Conservation (phyloP, 2,888 invertebrate genomes). For the Diloba caeruleocephala region DNA sequence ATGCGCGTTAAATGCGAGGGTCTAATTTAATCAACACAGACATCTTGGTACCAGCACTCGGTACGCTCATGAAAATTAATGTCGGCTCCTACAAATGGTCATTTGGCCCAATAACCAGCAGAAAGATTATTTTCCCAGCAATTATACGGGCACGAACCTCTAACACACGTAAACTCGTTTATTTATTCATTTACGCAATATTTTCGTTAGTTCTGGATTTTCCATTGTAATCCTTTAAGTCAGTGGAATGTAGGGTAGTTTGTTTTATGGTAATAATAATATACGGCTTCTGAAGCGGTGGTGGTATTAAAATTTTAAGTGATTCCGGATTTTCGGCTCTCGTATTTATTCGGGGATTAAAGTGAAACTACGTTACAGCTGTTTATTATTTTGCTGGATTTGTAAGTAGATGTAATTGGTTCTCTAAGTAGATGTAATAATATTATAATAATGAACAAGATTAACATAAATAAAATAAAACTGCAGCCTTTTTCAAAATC, state of each 20-base stretch:
- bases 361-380: conserved; percentile 7
- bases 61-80: conserved; percentile 67
- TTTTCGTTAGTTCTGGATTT: conserved; percentile 53
- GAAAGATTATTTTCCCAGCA: conserved; percentile 69
- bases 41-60: conserved; percentile 46
- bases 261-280: conserved; percentile 43
- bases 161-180: conserved; percentile 46
- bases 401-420: neutral
- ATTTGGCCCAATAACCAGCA: conserved; percentile 64
- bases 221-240: conserved; percentile 49
- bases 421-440: neutral
- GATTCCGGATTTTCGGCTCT: conserved; percentile 27
- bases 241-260: conserved; percentile 39
- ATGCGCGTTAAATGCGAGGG: conserved; percentile 42
- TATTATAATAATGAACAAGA: no score
- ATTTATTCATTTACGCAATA: conserved; percentile 54
- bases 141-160: conserved; percentile 53
- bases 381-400: conserved; percentile 7
- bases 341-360: conserved; percentile 17
- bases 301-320: conserved; percentile 45
- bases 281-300: conserved; percentile 25
- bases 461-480: no score
- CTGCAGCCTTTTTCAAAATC: no score
- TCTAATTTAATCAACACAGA: conserved; percentile 57
- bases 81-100: conserved; percentile 62